Evolutionary conservation across 2,113 vertebrate genomes (phyloP).

Genomic region (Mola mola): DNA sequence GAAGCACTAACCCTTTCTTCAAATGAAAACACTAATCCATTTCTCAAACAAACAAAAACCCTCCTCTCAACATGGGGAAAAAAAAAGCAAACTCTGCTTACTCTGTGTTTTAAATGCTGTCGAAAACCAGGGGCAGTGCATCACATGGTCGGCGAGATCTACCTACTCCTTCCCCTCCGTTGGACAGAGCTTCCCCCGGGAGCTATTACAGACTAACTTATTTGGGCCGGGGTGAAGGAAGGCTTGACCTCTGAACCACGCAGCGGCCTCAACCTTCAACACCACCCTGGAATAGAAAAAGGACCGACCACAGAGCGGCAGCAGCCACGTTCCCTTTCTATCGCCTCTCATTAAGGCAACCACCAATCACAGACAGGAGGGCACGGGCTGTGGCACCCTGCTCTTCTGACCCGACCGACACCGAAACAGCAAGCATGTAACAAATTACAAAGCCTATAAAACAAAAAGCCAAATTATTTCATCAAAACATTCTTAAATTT

Average conservation of each 20-base stretch:
- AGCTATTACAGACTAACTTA: slow-evolving; percentile 74
- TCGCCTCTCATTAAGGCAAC: slow-evolving; percentile 44
- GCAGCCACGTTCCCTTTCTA: slow-evolving; percentile 44
- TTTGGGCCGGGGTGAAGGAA: slow-evolving; percentile 61
- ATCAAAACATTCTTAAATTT: too few relatives aligned
- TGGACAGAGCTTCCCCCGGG: slow-evolving; percentile 64
- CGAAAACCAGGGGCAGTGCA: slow-evolving; percentile 26
- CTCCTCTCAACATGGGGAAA: background rate
- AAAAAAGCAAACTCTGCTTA: slow-evolving; percentile 5
- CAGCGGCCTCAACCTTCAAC: slow-evolving; percentile 46
- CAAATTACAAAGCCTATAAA: slow-evolving; percentile 2
- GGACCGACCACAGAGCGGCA: slow-evolving; percentile 67
- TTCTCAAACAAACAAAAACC: slow-evolving; percentile 57
- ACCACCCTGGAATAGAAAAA: slow-evolving; percentile 43
- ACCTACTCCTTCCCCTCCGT: slow-evolving; percentile 51
- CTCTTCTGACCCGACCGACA: slow-evolving; percentile 11
- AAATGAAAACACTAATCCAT: slow-evolving; percentile 55
- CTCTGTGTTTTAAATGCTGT: slow-evolving; percentile 12
- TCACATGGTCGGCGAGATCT: slow-evolving; percentile 42
- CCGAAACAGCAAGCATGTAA: slow-evolving; percentile 4
- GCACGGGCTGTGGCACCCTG: background rate
- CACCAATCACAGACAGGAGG: slow-evolving; percentile 41
- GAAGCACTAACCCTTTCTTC: slow-evolving; percentile 32
- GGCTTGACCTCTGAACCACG: slow-evolving; percentile 65
- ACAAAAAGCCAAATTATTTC: background rate